Percentiles rank a stretch among this genome's conserved stretches.
These are phyloP conservation scores for Leptoteleia sp. DNA, from an alignment of 1,140 invertebrate genomes.

Conservation along the genomic window DNA sequence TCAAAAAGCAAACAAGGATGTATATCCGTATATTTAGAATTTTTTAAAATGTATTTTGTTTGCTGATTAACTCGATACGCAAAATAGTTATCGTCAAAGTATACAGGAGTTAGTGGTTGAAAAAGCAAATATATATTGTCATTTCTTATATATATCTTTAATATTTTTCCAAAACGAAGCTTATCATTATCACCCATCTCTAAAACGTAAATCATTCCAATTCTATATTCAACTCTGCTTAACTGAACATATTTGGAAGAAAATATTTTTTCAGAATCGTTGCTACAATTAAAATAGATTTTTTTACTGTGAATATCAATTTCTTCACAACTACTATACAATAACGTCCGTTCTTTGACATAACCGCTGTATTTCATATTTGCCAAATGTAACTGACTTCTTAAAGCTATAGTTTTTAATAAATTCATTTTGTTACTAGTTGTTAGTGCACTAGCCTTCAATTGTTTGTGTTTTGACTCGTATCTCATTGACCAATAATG, in stretches of 20 bases:
- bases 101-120: constrained; percentile 4
- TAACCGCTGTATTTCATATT: background rate
- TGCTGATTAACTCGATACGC: no score
- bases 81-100: constrained; percentile 17
- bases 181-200: constrained; percentile 27
- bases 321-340: background rate
- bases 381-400: constrained; percentile 13
- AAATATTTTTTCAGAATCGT: constrained; percentile 20
- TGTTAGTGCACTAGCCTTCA: constrained; percentile 25
- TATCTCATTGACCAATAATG: constrained; percentile 31
- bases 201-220: constrained; percentile 11
- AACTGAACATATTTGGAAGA: background rate
- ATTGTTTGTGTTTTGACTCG: constrained; percentile 32
- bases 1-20: constrained; percentile 13
- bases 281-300: constrained; percentile 4
- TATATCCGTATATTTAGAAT: constrained; percentile 6
- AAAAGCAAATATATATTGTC: constrained; percentile 8
- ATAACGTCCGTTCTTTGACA: no score
- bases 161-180: constrained; percentile 10
- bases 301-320: constrained; percentile 7
- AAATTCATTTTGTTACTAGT: constrained; percentile 25
- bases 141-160: constrained; percentile 5
- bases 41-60: no score
- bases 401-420: constrained; percentile 28
- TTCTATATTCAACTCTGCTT: constrained; percentile 1